A percentile compares a stretch with the other conserved stretches of the same genome.
phyloP scores from a whole-genome alignment of 1,140 invertebrate species.

The Drosophila ercepeae region DNA sequence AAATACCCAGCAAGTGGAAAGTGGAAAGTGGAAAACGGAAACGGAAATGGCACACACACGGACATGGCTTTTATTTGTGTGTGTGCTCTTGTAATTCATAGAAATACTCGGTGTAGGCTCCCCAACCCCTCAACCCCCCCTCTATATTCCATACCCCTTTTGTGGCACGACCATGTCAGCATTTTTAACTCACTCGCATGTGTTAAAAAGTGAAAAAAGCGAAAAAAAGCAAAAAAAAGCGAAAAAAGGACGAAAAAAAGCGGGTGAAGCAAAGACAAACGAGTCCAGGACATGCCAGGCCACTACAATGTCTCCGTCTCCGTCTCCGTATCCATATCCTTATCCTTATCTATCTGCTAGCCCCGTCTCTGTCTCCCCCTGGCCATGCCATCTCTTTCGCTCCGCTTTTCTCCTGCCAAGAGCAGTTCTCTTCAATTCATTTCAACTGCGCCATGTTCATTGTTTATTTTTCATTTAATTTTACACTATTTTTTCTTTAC shows the following conservation, averaged over 20 bases:
- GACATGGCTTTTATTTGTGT: constrained; percentile 24
- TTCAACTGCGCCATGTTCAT: constrained; percentile 75
- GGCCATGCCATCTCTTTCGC: background rate
- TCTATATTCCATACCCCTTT: background rate
- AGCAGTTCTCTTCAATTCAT: constrained; percentile 71
- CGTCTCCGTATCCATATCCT: background rate
- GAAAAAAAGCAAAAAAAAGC: constrained; percentile 54
- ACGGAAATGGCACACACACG: constrained; percentile 75
- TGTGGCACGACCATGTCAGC: constrained; percentile 65
- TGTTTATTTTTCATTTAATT: constrained; percentile 82
- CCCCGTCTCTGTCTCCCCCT: no score
- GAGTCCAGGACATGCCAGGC: constrained; percentile 46
- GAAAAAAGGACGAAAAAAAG: constrained; percentile 63
- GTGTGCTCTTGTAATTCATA: constrained; percentile 68
- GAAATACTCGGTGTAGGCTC: constrained; percentile 37
- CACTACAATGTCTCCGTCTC: constrained; percentile 46
- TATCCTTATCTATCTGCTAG: background rate
- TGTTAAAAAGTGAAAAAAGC: constrained; percentile 69
- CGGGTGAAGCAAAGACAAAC: constrained; percentile 56
- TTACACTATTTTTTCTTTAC: constrained; percentile 64
- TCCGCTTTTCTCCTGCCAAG: constrained; percentile 15
- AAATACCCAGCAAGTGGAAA: constrained; percentile 80
- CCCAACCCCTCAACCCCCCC: background rate
- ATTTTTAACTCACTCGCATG: constrained; percentile 66
- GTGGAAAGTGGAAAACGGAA: constrained; percentile 78